Percentiles rank a stretch among this genome's conserved stretches.
Conservation (phyloP, 1,140 invertebrate species). For the Drosophila chauvacae region DNA sequence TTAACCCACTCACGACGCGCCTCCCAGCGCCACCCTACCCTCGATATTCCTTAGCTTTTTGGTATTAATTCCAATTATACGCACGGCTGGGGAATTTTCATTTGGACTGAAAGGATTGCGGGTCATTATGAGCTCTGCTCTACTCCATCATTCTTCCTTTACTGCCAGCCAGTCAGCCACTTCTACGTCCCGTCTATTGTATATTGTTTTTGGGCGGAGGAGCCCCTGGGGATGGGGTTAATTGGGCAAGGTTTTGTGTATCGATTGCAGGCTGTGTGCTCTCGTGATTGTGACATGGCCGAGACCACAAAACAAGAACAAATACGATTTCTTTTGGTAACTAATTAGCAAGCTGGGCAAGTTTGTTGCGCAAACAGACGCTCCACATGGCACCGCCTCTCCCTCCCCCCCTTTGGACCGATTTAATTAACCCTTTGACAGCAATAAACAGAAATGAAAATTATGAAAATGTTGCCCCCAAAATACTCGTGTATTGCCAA, state of each 20-base stretch:
- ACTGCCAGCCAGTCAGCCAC: constrained; percentile 14
- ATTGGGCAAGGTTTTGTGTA: constrained; percentile 57
- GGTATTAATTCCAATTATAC: constrained; percentile 83
- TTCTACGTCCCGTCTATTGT: constrained; percentile 18
- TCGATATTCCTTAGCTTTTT: constrained; percentile 61
- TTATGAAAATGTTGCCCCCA: constrained; percentile 38
- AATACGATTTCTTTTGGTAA: constrained; percentile 74
- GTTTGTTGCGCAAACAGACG: constrained; percentile 50
- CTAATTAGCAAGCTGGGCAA: constrained; percentile 67
- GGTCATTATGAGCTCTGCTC: constrained; percentile 66
- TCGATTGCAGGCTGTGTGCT: constrained; percentile 33
- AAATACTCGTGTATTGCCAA: constrained; percentile 16
- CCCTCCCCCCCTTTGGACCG: background rate
- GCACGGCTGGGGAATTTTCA: constrained; percentile 79
- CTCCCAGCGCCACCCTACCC: background rate
- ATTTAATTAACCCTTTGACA: constrained; percentile 58
- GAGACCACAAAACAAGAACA: constrained; percentile 50
- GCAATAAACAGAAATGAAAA: constrained; percentile 49
- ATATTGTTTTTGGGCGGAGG: constrained; percentile 40
- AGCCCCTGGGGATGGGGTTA: constrained; percentile 36
- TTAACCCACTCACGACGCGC: constrained; percentile 14
- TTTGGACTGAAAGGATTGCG: constrained; percentile 78
- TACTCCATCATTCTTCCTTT: constrained; percentile 60
- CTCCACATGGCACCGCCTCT: background rate
- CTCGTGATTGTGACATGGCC: constrained; percentile 56